Percentiles rank a stretch among this genome's conserved stretches.
These are phyloP conservation scores for Lagopus muta DNA, from an alignment of 2,113 vertebrate genomes.

Conservation along the genomic window DNA sequence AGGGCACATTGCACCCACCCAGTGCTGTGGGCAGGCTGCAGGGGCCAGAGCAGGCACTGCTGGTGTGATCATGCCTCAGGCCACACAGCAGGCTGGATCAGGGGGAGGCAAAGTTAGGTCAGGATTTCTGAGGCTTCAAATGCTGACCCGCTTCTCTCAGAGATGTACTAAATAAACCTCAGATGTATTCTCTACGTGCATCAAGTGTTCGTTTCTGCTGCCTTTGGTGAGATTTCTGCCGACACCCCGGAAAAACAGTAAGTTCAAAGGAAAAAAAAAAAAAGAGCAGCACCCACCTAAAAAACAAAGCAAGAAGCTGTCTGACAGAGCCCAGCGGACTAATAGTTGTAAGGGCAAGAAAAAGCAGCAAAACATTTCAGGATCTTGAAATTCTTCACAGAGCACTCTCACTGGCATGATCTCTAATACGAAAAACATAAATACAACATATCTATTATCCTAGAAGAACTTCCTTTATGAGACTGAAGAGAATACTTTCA, in stretches of 20 bases:
- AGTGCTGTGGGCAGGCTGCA: neutral
- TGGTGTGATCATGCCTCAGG: neutral
- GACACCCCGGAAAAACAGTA: neutral
- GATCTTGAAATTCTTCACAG: neutral
- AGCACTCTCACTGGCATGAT: neutral
- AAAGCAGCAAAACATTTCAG: neutral
- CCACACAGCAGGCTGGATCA: neutral
- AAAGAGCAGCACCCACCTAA: neutral
- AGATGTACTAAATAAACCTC: neutral
- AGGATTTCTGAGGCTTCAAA: neutral
- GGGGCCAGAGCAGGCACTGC: neutral
- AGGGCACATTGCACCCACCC: rapidly evolving
- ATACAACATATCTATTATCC: neutral
- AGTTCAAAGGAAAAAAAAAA: neutral
- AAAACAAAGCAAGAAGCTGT: neutral
- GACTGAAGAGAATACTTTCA: neutral
- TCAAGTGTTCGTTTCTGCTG: neutral
- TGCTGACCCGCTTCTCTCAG: neutral
- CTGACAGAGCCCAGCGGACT: neutral
- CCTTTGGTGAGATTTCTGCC: neutral
- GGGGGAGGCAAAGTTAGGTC: neutral
- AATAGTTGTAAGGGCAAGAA: neutral
- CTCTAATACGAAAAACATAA: neutral
- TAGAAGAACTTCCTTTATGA: neutral
- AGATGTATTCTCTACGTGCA: neutral